Percentiles rank a stretch among this genome's conserved stretches.
Conservation (phyloP, 2,888 invertebrate species). For the Asteroscopus sphinx region DNA sequence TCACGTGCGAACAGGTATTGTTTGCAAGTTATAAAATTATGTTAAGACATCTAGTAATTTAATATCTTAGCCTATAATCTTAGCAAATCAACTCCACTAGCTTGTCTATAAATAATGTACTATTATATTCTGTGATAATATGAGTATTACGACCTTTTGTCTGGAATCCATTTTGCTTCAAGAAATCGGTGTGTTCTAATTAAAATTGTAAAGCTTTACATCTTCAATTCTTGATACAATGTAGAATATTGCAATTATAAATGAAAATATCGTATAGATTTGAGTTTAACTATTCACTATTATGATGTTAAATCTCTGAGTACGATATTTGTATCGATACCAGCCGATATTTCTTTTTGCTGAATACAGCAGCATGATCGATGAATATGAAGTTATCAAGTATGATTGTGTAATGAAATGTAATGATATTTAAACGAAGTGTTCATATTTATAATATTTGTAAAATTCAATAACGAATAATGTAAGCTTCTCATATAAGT, state of each 20-base stretch:
- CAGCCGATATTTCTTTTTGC: too few relatives aligned
- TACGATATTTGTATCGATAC: too few relatives aligned
- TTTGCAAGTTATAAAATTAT: constrained; percentile 27
- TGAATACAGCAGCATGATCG: too few relatives aligned
- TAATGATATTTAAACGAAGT: too few relatives aligned
- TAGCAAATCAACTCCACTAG: constrained; percentile 20
- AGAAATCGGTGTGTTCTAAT: neutral
- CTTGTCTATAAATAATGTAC: neutral
- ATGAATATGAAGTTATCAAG: too few relatives aligned
- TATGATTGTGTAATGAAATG: too few relatives aligned
- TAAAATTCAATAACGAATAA: too few relatives aligned
- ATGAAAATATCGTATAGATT: neutral
- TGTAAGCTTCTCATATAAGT: too few relatives aligned
- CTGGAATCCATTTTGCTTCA: neutral
- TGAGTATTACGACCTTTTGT: neutral
- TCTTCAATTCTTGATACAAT: neutral
- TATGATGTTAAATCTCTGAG: too few relatives aligned
- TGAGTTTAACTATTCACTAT: too few relatives aligned
- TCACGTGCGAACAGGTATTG: constrained; percentile 47
- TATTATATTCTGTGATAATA: neutral
- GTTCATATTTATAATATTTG: too few relatives aligned
- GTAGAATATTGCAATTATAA: neutral
- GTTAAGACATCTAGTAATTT: constrained; percentile 28
- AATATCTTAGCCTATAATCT: too few relatives aligned
- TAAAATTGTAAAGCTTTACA: neutral